Evolutionary conservation across 2,113 vertebrate genomes (phyloP).

Genomic region (Oncorhynchus kisutch): DNA sequence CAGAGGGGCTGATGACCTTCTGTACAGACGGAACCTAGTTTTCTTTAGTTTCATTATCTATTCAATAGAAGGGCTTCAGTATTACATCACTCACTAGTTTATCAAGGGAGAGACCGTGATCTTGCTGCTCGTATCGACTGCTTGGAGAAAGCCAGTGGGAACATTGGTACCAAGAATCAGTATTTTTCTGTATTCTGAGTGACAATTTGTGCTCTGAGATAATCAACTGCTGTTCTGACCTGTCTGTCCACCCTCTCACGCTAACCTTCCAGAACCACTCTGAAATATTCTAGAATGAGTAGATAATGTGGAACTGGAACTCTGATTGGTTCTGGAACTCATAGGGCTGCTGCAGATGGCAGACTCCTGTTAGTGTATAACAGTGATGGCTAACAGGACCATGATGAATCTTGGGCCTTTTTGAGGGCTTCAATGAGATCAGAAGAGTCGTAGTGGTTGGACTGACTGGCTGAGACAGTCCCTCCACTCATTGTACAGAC

Average conservation of each 20-base stretch:
- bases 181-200: neutral
- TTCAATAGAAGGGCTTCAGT: slow-evolving; percentile 62
- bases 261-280: neutral
- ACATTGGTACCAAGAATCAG: slow-evolving; percentile 51
- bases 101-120: neutral
- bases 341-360: neutral
- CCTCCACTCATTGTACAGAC: neutral
- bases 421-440: neutral
- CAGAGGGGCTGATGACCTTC: neutral
- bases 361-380: neutral
- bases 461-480: neutral
- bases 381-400: neutral
- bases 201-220: slow-evolving; percentile 3
- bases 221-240: slow-evolving; percentile 38
- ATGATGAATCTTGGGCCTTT: neutral
- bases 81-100: neutral
- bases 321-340: neutral
- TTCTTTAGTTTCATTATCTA: neutral
- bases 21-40: neutral
- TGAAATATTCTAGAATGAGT: slow-evolving; percentile 5
- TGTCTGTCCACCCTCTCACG: neutral
- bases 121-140: slow-evolving; percentile 49
- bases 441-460: too few relatives aligned
- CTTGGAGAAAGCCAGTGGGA: slow-evolving; percentile 27
- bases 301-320: too few relatives aligned